Conservation (phyloP, 37 sponge, comb jelly and placozoan species). For the Ianthella basta region DNA sequence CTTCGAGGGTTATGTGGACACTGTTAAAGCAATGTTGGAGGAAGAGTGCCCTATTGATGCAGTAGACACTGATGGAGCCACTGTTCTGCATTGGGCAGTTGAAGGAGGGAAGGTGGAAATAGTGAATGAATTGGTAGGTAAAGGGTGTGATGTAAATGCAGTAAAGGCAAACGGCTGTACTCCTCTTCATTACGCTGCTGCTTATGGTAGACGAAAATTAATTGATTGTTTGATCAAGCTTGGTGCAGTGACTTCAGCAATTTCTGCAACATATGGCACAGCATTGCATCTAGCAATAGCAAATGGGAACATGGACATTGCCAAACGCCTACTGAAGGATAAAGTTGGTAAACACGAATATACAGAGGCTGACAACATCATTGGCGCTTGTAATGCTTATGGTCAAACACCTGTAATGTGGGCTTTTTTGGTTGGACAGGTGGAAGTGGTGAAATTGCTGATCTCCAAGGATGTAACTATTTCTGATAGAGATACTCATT, state of each 20-base stretch:
- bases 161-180: background rate
- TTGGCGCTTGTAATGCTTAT: no score
- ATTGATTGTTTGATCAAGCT: background rate
- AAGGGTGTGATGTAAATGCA: background rate
- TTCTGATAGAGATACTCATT: no score
- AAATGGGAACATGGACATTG: background rate
- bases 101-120: background rate
- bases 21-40: background rate
- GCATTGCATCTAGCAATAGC: background rate
- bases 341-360: no score
- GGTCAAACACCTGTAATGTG: no score
- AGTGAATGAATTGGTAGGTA: background rate
- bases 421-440: no score
- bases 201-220: background rate
- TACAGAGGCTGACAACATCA: no score
- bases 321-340: background rate
- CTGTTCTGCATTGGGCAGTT: constrained; percentile 10
- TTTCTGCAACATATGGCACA: background rate
- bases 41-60: background rate
- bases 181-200: constrained; percentile 10
- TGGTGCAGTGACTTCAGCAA: background rate
- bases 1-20: background rate
- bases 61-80: background rate
- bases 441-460: no score
- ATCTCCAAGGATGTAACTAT: no score